Conservation (phyloP, 2,888 invertebrate species). For the Cephus spinipes region DNA sequence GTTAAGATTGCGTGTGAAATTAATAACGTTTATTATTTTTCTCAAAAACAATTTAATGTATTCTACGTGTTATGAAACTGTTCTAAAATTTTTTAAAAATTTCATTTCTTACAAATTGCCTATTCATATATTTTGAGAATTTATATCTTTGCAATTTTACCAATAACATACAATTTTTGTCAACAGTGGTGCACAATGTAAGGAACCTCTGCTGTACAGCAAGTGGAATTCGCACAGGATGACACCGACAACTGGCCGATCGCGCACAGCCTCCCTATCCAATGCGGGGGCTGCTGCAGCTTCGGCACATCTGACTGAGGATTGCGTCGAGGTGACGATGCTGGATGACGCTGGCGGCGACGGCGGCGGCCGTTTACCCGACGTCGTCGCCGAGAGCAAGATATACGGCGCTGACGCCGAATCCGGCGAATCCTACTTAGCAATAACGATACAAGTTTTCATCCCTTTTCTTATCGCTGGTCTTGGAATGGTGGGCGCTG, state of each 20-base stretch:
- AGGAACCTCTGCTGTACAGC: slow-evolving; percentile 55
- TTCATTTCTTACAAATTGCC: too few relatives aligned
- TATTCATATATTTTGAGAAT: too few relatives aligned
- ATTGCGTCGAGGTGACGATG: slow-evolving; percentile 53
- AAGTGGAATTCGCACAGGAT: slow-evolving; percentile 55
- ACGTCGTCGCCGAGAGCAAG: slow-evolving; percentile 70
- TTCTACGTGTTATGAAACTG: too few relatives aligned
- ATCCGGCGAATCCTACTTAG: slow-evolving; percentile 71
- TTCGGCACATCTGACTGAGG: slow-evolving; percentile 35
- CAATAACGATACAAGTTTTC: slow-evolving; percentile 76
- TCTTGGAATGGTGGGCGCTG: slow-evolving; percentile 83
- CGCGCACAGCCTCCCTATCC: slow-evolving; percentile 58
- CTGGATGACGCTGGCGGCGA: slow-evolving; percentile 55
- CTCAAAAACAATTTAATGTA: too few relatives aligned
- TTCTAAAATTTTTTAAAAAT: too few relatives aligned
- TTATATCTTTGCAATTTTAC: too few relatives aligned
- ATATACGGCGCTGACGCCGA: slow-evolving; percentile 65
- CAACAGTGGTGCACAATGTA: slow-evolving; percentile 57
- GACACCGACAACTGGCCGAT: slow-evolving; percentile 59
- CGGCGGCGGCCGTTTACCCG: slow-evolving; percentile 68
- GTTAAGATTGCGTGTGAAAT: too few relatives aligned
- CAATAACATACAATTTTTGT: too few relatives aligned
- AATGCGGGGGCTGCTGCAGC: slow-evolving; percentile 38
- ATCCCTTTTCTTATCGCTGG: slow-evolving; percentile 82
- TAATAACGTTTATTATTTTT: too few relatives aligned